A percentile compares a stretch with the other conserved stretches of the same genome.
phyloP scores from a whole-genome alignment of 2,113 vertebrate genomes.

The cat (Felis catus) region F.catus_Fca126_mat1.0 CM031419.1:204670001-204670500 shows the following conservation, averaged over 20 bases:
- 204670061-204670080: background rate
- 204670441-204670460: background rate
- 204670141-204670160: background rate
- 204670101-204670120: background rate
- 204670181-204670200: background rate
- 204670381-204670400: background rate
- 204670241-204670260: background rate
- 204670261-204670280: background rate
- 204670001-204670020: background rate
- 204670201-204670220: background rate
- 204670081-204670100: background rate
- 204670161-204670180: background rate
- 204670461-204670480: constrained; percentile 10
- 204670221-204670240: background rate
- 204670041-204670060: background rate
- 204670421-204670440: constrained; percentile 37
- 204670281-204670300: background rate
- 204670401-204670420: background rate
- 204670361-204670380: background rate
- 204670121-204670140: background rate
- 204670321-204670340: background rate
- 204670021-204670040: background rate
- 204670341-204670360: background rate
- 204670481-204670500: constrained; percentile 53
- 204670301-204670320: background rate